phyloP scores from a whole-genome alignment of 2,113 vertebrate genomes.

The Eudyptes chrysolophus region DNA sequence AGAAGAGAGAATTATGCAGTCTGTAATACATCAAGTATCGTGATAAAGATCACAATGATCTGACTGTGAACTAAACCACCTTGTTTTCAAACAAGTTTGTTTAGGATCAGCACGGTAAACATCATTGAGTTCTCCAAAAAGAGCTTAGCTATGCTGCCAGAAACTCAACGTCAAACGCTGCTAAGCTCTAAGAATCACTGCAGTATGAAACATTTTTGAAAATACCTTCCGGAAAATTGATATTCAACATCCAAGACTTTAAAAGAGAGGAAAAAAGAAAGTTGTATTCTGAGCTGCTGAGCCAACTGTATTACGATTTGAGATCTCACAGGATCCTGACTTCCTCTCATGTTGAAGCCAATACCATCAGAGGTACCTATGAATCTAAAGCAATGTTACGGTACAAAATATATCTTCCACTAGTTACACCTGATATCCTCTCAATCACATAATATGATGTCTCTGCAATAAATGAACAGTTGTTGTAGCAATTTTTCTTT shows the following conservation, averaged over 20 bases:
- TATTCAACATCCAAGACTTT: background rate
- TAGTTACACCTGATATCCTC: background rate
- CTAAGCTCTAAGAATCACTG: background rate
- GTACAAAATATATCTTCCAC: background rate
- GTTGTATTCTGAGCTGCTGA: background rate
- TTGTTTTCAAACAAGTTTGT: slow-evolving; percentile 6
- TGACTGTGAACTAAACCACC: background rate
- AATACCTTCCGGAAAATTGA: background rate
- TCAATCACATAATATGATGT: background rate
- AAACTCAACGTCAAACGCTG: background rate
- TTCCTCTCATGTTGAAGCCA: background rate
- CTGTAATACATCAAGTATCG: background rate
- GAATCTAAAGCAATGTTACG: background rate
- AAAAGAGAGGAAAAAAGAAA: background rate
- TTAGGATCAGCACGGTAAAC: background rate
- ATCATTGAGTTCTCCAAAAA: background rate
- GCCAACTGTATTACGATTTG: background rate
- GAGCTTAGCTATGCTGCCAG: background rate
- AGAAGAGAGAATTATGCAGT: background rate
- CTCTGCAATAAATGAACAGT: background rate
- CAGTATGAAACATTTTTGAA: background rate
- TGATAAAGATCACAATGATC: background rate
- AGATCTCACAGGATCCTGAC: background rate
- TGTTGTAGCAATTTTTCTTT: background rate
- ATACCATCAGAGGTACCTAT: background rate